Percentiles rank a stretch among this genome's conserved stretches.
phyloP scores from a whole-genome alignment of 2,888 invertebrate species.

The Lasioglossum vierecki region DNA sequence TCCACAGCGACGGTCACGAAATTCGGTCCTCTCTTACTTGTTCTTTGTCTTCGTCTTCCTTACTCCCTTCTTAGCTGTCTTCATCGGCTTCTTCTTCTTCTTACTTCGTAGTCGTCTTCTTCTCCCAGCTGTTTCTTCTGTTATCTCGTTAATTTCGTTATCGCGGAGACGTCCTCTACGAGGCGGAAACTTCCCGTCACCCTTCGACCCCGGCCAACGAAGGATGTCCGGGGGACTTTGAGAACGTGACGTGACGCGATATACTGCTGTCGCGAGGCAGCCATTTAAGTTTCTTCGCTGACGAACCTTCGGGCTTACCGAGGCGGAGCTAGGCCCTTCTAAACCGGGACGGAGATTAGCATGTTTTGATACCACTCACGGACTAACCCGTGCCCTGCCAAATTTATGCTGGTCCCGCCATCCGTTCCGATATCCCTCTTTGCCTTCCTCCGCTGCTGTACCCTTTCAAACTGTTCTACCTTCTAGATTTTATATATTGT shows the following conservation, averaged over 20 bases:
- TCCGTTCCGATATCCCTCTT: conserved; percentile 35
- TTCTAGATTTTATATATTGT: not conserved
- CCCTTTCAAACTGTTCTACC: not conserved
- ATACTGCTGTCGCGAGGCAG: conserved; percentile 45
- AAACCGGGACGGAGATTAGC: conserved; percentile 64
- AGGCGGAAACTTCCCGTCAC: not conserved
- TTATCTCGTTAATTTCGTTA: not conserved
- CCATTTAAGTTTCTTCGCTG: conserved; percentile 69
- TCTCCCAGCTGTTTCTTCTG: not conserved
- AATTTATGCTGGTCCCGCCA: conserved; percentile 66
- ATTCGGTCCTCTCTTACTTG: not conserved
- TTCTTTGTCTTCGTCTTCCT: not conserved
- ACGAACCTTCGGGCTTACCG: conserved; percentile 58
- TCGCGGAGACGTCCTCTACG: not conserved
- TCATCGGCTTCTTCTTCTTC: not conserved
- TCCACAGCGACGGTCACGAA: not conserved
- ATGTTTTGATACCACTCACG: conserved; percentile 71
- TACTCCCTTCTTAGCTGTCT: not conserved
- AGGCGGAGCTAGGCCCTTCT: conserved; percentile 39
- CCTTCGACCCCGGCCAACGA: conserved; percentile 1
- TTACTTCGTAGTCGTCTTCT: not conserved
- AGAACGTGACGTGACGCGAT: conserved; percentile 27
- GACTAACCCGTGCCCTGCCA: conserved; percentile 42
- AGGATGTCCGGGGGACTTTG: conserved; percentile 8
- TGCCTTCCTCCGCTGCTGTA: not conserved